A percentile compares a stretch with the other conserved stretches of the same genome.
Conservation (phyloP, 2,888 invertebrate species). For the Embidobia sp. region DNA sequence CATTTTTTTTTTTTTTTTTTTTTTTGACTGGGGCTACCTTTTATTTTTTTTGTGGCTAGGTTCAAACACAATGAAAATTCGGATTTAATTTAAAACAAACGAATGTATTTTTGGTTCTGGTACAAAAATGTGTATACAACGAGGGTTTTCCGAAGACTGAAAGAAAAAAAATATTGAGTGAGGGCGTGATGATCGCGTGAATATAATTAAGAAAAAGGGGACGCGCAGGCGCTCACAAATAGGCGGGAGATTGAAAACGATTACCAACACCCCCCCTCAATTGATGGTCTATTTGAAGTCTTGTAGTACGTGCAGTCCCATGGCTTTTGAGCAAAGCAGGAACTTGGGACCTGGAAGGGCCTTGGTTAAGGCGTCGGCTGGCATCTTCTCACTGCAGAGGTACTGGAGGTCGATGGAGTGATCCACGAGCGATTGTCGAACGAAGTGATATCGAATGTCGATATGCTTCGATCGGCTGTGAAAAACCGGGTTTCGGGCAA, state of each 20-base stretch:
- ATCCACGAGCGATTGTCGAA: slow-evolving; percentile 38
- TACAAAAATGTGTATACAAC: no score
- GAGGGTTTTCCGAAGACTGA: no score
- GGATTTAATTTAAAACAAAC: no score
- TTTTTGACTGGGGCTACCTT: no score
- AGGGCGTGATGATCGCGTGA: no score
- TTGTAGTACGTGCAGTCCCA: slow-evolving; percentile 6
- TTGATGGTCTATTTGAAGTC: not conserved
- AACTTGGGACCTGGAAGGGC: slow-evolving; percentile 30
- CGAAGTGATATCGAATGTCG: slow-evolving; percentile 56
- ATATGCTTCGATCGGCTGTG: slow-evolving; percentile 61
- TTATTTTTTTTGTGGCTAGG: no score
- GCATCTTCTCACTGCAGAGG: slow-evolving; percentile 46
- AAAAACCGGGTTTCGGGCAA: slow-evolving; percentile 52
- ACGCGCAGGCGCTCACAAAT: no score
- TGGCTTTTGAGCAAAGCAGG: not conserved
- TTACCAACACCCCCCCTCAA: not conserved
- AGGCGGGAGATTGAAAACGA: not conserved
- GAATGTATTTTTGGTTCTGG: no score
- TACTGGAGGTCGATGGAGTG: slow-evolving; percentile 34
- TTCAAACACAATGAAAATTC: no score
- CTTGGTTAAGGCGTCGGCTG: slow-evolving; percentile 58
- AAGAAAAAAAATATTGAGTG: no score
- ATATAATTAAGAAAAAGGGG: no score
- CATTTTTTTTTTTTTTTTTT: no score